Percentiles rank a stretch among this genome's conserved stretches.
Evolutionary conservation across 2,797 vertebrate genomes (phyloP).

Genomic region (Amniataba percoides): DNA sequence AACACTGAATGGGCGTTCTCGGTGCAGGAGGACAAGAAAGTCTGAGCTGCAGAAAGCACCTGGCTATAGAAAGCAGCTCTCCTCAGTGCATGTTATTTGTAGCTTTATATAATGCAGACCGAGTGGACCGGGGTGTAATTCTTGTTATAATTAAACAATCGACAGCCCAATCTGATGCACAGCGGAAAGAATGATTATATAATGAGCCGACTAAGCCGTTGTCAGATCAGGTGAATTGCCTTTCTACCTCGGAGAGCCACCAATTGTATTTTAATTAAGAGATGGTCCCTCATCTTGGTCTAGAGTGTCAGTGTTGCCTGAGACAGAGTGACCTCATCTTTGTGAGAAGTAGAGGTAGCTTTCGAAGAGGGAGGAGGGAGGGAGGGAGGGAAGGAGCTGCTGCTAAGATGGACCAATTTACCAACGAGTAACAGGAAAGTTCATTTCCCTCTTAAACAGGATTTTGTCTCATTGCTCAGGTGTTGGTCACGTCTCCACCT

Average conservation of each 20-base stretch:
- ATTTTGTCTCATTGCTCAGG: constrained; percentile 22
- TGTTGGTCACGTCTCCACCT: constrained; percentile 53
- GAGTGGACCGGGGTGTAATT: constrained; percentile 13
- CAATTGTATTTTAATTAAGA: constrained; percentile 88
- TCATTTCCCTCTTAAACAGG: constrained; percentile 38
- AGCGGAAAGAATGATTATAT: constrained; percentile 64
- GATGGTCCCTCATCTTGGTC: constrained; percentile 79
- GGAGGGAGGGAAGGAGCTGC: constrained; percentile 21
- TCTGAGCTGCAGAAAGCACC: constrained; percentile 35
- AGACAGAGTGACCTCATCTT: constrained; percentile 83
- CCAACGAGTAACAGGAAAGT: constrained; percentile 16
- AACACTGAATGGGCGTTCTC: constrained; percentile 61
- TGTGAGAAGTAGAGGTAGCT: constrained; percentile 48
- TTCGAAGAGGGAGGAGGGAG: constrained; percentile 25
- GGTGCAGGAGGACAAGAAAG: constrained; percentile 37
- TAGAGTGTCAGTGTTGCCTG: constrained; percentile 83
- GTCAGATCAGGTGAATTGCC: constrained; percentile 75
- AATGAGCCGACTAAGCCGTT: constrained; percentile 64
- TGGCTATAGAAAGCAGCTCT: constrained; percentile 8
- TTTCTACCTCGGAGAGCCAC: constrained; percentile 62
- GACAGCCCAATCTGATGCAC: constrained; percentile 34
- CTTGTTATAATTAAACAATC: constrained; percentile 56
- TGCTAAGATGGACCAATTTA: constrained; percentile 25
- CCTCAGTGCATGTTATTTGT: constrained; percentile 26
- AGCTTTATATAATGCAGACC: constrained; percentile 24